Base-by-base conservation (phyloP, 2,797 vertebrate genomes). In the Labeo calbasu region DNA sequence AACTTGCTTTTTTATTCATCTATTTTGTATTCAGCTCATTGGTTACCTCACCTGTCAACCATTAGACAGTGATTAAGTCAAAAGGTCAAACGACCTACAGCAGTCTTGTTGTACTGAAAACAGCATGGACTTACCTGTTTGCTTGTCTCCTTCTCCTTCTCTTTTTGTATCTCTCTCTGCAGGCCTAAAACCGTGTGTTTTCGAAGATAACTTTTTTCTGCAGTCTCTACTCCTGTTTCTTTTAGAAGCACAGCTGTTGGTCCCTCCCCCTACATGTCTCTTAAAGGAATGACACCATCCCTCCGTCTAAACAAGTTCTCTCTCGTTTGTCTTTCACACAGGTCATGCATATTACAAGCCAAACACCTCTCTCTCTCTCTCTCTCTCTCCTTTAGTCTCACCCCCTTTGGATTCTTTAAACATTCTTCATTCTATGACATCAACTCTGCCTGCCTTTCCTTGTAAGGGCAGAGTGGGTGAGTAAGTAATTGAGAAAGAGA, bases 401-500 rank as follows among this genome's bases (percentile, higher is more conserved):
- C 66, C 85, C 81, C 88, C 82, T 83, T 66, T 65, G 94, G 90
- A 95, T 95, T 95, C 94, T 94, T 95, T 91, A 91, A 93, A 94
- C 95, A 95, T 96, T 95, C 94, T 95, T 96, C 94, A 93, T 92
- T 92, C 91, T 91, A 94, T 96, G 94, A 96, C 95, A 96, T 96
- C 95, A 96, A 94, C 94, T 89, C 93, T 88, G 92, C 92, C 88
- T 94, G 93, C 94, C 92, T 96, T 94, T 94, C 95, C 95, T 95
- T 96, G 94, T 96, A 96, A 95, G 95, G 95, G 94, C 94, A 96
- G 94, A 92, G 91, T 28, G 89, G 91, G 93, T 91, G 92, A 94
- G 75, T 61, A 40, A 76, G 43, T 59, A 43, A 50, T 15, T 23
- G 25, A 70, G 61, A 77, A 46, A 77, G 88, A 87, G 88, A 93